phyloP scores from a whole-genome alignment of 2,888 invertebrate genomes.

The Ischnura elegans region DNA sequence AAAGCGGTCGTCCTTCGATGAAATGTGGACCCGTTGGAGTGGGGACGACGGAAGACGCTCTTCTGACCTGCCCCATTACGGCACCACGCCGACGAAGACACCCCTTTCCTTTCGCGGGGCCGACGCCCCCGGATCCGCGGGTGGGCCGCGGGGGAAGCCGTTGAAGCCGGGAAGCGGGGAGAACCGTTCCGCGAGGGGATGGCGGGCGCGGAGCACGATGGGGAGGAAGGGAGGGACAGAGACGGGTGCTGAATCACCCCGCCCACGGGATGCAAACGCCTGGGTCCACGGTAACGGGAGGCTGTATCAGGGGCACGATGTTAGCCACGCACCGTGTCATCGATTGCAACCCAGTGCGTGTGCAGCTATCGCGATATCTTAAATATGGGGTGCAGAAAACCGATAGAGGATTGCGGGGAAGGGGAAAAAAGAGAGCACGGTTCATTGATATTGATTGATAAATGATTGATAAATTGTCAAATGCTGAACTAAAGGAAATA shows the following conservation, averaged over 20 bases:
- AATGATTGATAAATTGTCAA: too few relatives aligned
- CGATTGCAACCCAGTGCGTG: too few relatives aligned
- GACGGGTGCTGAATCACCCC: neutral
- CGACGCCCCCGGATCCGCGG: neutral
- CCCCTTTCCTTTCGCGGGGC: too few relatives aligned
- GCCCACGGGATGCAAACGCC: neutral
- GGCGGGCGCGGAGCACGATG: neutral
- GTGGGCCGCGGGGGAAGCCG: neutral
- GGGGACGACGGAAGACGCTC: neutral
- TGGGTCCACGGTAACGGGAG: too few relatives aligned
- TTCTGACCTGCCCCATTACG: slow-evolving; percentile 50
- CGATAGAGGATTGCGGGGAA: too few relatives aligned
- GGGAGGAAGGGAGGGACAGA: neutral
- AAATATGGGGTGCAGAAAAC: too few relatives aligned
- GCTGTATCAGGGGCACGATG: too few relatives aligned
- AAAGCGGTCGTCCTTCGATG: slow-evolving; percentile 65
- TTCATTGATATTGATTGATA: too few relatives aligned
- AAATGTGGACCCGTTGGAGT: slow-evolving; percentile 52
- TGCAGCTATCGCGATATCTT: too few relatives aligned
- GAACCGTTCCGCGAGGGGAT: neutral
- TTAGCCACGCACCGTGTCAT: too few relatives aligned
- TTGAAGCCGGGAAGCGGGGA: neutral
- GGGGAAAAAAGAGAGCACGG: too few relatives aligned
- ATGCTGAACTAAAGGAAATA: too few relatives aligned
- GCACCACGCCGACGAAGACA: neutral